phyloP scores from a whole-genome alignment of 2,888 invertebrate species.

The Ectemnius lituratus region DNA sequence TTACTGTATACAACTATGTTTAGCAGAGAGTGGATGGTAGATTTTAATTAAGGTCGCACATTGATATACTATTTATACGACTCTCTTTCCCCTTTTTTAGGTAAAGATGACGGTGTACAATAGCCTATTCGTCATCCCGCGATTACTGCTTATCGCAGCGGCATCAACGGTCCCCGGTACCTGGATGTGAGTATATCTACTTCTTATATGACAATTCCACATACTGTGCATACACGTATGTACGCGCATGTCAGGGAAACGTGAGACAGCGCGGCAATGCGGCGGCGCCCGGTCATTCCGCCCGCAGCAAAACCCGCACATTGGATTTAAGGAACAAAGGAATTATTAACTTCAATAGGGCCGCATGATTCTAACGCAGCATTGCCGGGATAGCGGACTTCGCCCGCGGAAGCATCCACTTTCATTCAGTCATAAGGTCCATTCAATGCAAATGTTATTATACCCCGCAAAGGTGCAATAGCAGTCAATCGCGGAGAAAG shows the following conservation, averaged over 20 bases:
- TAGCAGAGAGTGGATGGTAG: neutral
- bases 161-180: constrained; percentile 59
- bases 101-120: constrained; percentile 51
- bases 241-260: neutral
- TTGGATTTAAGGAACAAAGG: constrained; percentile 1
- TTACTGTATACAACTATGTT: neutral
- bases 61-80: neutral
- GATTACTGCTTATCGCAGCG: constrained; percentile 50
- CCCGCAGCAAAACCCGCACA: neutral
- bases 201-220: neutral
- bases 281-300: neutral
- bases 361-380: neutral
- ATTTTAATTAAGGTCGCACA: neutral
- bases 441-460: constrained; percentile 5
- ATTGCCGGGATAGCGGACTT: neutral
- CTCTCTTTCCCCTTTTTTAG: constrained; percentile 30
- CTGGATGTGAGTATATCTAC: constrained; percentile 62
- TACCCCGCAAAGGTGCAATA: neutral
- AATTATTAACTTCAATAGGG: constrained; percentile 4
- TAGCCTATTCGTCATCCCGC: constrained; percentile 49
- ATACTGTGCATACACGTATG: neutral
- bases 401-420: too few species aligned
- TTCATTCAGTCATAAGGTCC: neutral
- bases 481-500: neutral
- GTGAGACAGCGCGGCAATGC: neutral